Conservation (phyloP, 30 jellyfish, hydroid and myxozoan species). For the Aurelia aurita region DNA sequence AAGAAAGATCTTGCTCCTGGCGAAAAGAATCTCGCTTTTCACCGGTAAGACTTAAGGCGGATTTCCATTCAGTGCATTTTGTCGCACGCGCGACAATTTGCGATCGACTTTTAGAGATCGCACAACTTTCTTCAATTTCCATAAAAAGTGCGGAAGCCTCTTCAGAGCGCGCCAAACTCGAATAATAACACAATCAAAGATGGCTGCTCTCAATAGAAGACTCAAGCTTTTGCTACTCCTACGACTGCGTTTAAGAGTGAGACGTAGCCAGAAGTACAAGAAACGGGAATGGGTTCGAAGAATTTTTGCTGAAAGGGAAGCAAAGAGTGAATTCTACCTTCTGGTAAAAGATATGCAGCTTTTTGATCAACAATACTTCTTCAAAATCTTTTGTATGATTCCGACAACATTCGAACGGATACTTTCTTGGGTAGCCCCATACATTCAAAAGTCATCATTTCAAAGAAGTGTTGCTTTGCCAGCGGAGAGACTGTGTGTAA, state of each 20-base stretch:
- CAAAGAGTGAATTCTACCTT: conserved; percentile 17
- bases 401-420: conserved; percentile 20
- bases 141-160: no score
- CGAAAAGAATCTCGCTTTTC: neutral
- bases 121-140: no score
- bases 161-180: no score
- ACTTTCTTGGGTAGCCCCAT: conserved; percentile 14
- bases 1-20: conserved; percentile 5
- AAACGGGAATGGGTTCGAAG: conserved; percentile 18
- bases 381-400: conserved; percentile 31
- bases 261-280: neutral
- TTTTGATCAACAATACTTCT: conserved; percentile 24
- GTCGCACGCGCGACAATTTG: no score
- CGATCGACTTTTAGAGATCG: no score
- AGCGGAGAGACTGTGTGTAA: conserved; percentile 51
- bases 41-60: neutral
- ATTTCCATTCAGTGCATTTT: no score
- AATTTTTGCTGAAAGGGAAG: conserved; percentile 42
- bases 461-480: conserved; percentile 19
- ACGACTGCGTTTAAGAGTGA: neutral
- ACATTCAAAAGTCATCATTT: neutral
- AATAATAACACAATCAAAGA: no score
- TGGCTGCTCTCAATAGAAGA: no score
- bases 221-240: no score
- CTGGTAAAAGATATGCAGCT: conserved; percentile 40